Base-by-base conservation (phyloP, 2,113 vertebrate species). In the Isurus oxyrinchus region DNA sequence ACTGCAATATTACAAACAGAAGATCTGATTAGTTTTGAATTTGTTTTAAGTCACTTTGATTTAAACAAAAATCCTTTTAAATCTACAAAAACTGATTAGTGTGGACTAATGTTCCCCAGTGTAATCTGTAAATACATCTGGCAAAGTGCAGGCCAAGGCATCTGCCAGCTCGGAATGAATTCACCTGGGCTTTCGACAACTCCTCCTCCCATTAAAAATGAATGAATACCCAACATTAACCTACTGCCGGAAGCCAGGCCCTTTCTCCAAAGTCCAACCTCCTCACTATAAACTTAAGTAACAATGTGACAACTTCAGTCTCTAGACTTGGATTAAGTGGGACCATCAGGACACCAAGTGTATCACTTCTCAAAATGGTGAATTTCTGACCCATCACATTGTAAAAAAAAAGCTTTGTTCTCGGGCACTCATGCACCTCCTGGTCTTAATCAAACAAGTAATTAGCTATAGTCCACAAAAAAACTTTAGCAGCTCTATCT, bases 41-140 rank as follows among this genome's bases (percentile, higher is more conserved):
- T 97, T 96, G 96, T 97, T 97, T 95, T 96, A 97, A 69, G 96
- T 95, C 96, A 96, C 97, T 97, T 97, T 96, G 96, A 97, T 97
- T 97, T 98, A 97, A 98, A 97, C 97, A 97, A 97, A 97, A 98
- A 98, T 98, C 97, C 97, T 97, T 88, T 97, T 97, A 97, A 97
- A 96, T 97, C 97, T 97, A 96, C 97, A 96, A 97, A 97, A 57
- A 96, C 35, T 97, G 97, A 97, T 97, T 98, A 98, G 96, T 97
- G 88, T 96, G 97, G 97, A 97, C 96, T 97, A 97, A 97, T 97
- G 97, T 97, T 97, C 87, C 96, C 97, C 40, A 90, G 96, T 97
- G 95, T 97, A 97, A 97, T 97, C 96, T 97, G 96, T 93, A 97
- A 97, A 96, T 31, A 91, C 96, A 96, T 81, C 76, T 96, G 96